Evolutionary conservation across 2,797 vertebrate genomes (phyloP), one percentile per base, ranked within the genome.

Genomic region (Danio aesculapii): DNA sequence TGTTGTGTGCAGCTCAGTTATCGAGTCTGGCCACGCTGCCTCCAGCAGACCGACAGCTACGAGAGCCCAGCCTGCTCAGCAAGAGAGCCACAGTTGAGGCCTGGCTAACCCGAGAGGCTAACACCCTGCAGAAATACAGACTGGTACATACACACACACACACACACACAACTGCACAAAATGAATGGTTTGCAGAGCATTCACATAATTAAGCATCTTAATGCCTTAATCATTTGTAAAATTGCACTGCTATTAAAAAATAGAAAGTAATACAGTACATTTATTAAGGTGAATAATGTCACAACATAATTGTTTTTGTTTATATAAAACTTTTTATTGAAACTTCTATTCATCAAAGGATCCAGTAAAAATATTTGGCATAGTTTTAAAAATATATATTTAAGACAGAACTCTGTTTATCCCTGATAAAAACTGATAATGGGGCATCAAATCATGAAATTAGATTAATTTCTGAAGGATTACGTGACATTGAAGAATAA

Each of bases 81-180:
- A 98, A 98, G 81, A 95, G 96, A 85, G 90, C 95, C 6, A 96
- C 97, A 0, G 92, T 98, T 89, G 97, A 98, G 87, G 91, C 95
- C 84, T 98, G 97, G 97, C 94, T 99, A 80, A 94, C 97, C 87
- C 93, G 96, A 16, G 97, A 98, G 88, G 97, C 97, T 59, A 97
- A 96, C 94, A 98, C 96, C 12, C 94, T 99, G 88, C 97, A 99
- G 93, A 97, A 97, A 89, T 98, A 97, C 92, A 96, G 97, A 0
- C 94, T 98, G 94, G 97, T 99, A 93, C 87, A 69, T 44, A 39
- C 30, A 71, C 61, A 44, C 77, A 53, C 17, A 77, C 53, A 47
- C 6, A 41, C 47, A 61, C 30, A 0, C 5, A 66, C n/a, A n/a
- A n/a, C n/a, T n/a, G 30, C 30, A 30, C 30, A 30, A 30, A 30